A percentile compares a stretch with the other conserved stretches of the same genome.
Evolutionary conservation across 2,113 vertebrate species (phyloP).

Genomic region (Cercocebus atys): DNA sequence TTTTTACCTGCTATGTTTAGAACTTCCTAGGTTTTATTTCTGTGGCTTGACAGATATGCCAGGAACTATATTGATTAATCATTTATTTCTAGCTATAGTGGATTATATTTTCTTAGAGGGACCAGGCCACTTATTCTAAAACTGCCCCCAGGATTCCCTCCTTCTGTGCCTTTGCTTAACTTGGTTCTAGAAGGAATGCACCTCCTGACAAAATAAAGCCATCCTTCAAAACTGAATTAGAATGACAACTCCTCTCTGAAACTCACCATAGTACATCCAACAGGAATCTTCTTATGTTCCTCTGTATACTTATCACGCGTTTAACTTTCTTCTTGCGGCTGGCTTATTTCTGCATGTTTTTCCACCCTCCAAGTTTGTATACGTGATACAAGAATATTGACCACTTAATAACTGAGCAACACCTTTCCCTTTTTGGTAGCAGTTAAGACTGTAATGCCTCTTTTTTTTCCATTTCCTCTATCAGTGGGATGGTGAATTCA

Average conservation of each 20-base stretch:
- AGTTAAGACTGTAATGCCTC: not conserved
- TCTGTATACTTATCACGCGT: not conserved
- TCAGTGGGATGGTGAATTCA: not conserved
- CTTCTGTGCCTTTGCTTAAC: not conserved
- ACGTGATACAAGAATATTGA: not conserved
- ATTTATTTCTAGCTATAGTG: not conserved
- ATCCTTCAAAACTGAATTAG: not conserved
- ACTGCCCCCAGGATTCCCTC: not conserved
- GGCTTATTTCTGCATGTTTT: not conserved
- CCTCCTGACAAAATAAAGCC: not conserved
- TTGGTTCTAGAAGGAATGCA: constrained; percentile 24
- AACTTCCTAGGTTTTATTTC: not conserved
- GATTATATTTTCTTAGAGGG: constrained; percentile 26
- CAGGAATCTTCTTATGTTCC: not conserved
- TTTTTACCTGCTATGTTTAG: not conserved
- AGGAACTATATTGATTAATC: not conserved
- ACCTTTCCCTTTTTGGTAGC: not conserved
- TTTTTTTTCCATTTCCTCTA: not conserved
- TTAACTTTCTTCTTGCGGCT: not conserved
- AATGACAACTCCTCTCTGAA: not conserved
- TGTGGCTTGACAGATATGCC: not conserved
- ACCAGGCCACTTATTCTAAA: not conserved
- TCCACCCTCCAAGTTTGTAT: not conserved
- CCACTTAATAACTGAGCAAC: not conserved
- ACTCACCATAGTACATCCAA: not conserved